A percentile compares a stretch with the other conserved stretches of the same genome.
Conservation (phyloP, 2,888 invertebrate genomes). For the Lithophane leautieri region DNA sequence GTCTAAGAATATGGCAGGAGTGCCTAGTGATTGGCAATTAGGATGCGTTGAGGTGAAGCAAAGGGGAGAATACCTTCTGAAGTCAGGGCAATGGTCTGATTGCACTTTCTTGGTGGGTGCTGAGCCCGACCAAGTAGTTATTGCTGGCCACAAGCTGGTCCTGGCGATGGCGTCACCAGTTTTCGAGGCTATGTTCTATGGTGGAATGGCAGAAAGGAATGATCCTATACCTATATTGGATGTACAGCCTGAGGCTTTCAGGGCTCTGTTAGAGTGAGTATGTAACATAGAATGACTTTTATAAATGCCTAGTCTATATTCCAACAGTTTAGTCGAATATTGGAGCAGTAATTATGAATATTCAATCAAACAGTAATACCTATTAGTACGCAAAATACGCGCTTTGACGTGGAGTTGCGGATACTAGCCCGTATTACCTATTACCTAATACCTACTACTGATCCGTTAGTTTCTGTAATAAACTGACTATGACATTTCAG, state of each 20-base stretch:
- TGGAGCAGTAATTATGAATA: background rate
- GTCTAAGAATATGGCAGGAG: conserved; percentile 83
- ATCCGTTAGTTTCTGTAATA: background rate
- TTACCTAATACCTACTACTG: too few species aligned
- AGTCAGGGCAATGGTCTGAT: conserved; percentile 95
- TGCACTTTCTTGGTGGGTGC: conserved; percentile 95
- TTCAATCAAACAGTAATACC: background rate
- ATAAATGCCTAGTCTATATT: background rate
- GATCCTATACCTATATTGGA: conserved; percentile 95
- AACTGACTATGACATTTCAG: background rate
- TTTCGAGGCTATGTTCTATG: conserved; percentile 97
- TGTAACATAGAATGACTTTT: conserved; percentile 33
- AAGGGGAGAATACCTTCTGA: conserved; percentile 93
- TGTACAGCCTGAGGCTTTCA: conserved; percentile 96
- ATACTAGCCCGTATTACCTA: too few species aligned
- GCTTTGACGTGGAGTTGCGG: too few species aligned
- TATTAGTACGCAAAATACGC: too few species aligned
- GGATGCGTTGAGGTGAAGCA: conserved; percentile 93
- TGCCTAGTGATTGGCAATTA: conserved; percentile 94
- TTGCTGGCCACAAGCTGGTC: conserved; percentile 94
- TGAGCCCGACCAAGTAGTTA: conserved; percentile 93
- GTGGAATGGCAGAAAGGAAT: conserved; percentile 94
- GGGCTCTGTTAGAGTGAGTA: conserved; percentile 93
- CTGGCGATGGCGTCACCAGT: conserved; percentile 97
- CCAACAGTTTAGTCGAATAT: background rate